phyloP scores from a whole-genome alignment of 2,113 vertebrate species.

The Ammospiza nelsoni region DNA sequence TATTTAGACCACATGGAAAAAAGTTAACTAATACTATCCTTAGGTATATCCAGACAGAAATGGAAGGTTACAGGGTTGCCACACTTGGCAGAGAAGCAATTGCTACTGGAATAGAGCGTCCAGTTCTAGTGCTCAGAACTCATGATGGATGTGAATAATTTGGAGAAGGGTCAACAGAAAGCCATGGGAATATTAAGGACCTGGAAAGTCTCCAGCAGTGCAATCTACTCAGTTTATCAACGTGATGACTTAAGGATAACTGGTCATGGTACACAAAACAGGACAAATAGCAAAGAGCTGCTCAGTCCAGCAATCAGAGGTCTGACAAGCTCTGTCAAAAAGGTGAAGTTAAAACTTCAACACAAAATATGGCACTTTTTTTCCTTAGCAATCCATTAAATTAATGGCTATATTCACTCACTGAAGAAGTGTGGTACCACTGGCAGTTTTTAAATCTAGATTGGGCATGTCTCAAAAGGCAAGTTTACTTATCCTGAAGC shows the following conservation, averaged over 20 bases:
- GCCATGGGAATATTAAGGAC: conserved; percentile 57
- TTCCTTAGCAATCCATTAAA: not conserved
- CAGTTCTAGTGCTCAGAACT: conserved; percentile 18
- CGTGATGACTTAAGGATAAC: not conserved
- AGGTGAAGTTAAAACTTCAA: not conserved
- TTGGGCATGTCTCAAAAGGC: not conserved
- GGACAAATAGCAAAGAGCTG: not conserved
- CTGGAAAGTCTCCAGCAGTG: conserved; percentile 48
- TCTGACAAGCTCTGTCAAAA: not conserved
- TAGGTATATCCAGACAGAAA: not conserved
- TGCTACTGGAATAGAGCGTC: conserved; percentile 21
- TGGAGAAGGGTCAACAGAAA: conserved; percentile 56
- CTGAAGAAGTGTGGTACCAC: not conserved
- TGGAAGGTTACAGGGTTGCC: not conserved
- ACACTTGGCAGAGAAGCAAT: not conserved
- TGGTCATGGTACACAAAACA: not conserved
- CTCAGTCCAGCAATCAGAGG: not conserved
- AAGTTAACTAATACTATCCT: not conserved
- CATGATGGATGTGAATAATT: conserved; percentile 47
- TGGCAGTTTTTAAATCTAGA: not conserved
- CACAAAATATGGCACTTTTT: not conserved
- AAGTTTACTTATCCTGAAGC: not conserved
- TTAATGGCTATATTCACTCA: not conserved
- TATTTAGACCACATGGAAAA: not conserved
- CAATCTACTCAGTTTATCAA: conserved; percentile 45